phyloP scores from a whole-genome alignment of 2,797 vertebrate genomes.

The Galago senegalensis region DNA sequence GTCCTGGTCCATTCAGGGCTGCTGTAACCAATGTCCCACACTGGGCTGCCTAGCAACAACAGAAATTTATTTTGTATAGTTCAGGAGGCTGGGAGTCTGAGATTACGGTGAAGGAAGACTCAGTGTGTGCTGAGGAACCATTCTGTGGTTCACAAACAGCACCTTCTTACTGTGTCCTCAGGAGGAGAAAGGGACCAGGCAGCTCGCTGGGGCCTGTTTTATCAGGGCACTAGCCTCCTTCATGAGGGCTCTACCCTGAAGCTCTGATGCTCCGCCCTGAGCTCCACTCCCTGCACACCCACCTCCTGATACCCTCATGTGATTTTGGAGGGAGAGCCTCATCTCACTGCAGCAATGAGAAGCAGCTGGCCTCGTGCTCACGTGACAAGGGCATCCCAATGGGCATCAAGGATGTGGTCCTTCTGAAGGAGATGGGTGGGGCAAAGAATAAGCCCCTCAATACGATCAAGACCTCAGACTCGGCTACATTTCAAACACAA shows the following conservation, averaged over 20 bases:
- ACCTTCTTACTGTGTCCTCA: not conserved
- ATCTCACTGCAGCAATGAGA: not conserved
- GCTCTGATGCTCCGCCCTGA: too few relatives aligned
- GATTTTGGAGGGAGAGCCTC: not conserved
- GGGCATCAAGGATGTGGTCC: rapidly evolving
- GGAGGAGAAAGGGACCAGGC: not conserved
- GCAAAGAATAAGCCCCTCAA: not conserved
- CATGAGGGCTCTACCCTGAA: too few relatives aligned
- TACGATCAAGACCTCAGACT: not conserved
- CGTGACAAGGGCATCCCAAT: too few relatives aligned
- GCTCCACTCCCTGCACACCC: not conserved
- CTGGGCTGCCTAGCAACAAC: not conserved
- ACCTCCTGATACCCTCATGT: not conserved
- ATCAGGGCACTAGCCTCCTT: too few relatives aligned
- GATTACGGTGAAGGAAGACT: not conserved
- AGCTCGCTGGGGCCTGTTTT: not conserved
- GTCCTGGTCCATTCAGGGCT: not conserved
- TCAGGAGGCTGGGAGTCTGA: not conserved
- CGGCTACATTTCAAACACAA: rapidly evolving
- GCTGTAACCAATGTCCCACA: not conserved
- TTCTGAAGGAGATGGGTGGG: not conserved
- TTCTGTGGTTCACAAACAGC: not conserved
- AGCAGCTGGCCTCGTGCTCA: not conserved
- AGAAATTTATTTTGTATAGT: not conserved
- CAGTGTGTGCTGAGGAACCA: not conserved